phyloP scores from a whole-genome alignment of 2,797 vertebrate species.

The Syndactyla subalaris region DNA sequence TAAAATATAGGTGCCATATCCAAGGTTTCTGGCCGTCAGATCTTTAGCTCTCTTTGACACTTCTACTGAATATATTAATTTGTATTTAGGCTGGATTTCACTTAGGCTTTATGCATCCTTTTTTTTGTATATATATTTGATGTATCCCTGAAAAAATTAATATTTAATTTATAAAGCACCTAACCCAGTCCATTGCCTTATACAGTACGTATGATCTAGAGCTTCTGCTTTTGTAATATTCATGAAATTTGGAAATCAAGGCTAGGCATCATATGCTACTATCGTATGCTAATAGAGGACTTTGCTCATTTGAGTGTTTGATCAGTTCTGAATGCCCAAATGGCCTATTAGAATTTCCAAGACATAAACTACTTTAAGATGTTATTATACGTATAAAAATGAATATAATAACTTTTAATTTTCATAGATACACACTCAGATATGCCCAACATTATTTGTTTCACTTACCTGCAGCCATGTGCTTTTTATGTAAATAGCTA shows the following conservation, averaged over 20 bases:
- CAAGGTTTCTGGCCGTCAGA: not conserved
- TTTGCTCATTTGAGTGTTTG: conserved; percentile 21
- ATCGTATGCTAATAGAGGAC: conserved; percentile 9
- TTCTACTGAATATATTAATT: not conserved
- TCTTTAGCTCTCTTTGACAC: not conserved
- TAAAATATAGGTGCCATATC: not conserved
- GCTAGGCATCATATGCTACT: not conserved
- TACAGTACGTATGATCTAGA: not conserved
- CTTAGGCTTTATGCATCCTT: not conserved
- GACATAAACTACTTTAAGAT: not conserved
- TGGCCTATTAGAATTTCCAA: conserved; percentile 12
- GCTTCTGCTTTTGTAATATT: conserved; percentile 28
- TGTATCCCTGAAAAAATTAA: conserved; percentile 13
- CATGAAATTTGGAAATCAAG: conserved; percentile 33
- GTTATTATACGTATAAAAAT: not conserved
- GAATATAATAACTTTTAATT: not conserved
- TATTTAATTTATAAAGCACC: conserved; percentile 38
- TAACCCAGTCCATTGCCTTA: not conserved
- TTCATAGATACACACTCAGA: not conserved
- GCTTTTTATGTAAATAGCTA: not conserved
- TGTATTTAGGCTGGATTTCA: not conserved
- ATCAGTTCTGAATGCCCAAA: conserved; percentile 20
- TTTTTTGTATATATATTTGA: not conserved
- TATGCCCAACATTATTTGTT: not conserved
- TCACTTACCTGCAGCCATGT: not conserved